Evolutionary conservation across 2,888 invertebrate species (phyloP), one percentile per base, ranked within the genome.

Genomic region (Zygothrica quintamaculata): DNA sequence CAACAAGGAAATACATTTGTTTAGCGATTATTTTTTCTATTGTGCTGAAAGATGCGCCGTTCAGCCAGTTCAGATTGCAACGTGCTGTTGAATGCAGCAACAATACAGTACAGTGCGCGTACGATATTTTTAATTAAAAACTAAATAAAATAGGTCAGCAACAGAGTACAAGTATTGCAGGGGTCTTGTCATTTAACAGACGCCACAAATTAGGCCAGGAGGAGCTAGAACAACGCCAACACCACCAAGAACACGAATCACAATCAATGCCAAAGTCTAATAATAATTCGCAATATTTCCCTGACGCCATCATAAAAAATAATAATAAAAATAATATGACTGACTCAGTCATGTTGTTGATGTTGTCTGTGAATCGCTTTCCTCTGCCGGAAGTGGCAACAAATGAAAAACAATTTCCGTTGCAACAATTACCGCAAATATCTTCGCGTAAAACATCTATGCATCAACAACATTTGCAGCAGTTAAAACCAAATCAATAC

Each of bases 11-110:
- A 61, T 55, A 47, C 3, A 36, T 50, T 55, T 65, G 46, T 74
- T 55, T 55, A 42, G 52, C 64, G 44, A 67, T n/a, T n/a, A n/a
- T n/a, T n/a, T 56, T 62, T 62, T 43, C 43, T 36, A 52, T 13
- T 39, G 48, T 57, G 77, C 58, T 78, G 68, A 74, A 67, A 58
- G 77, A 77, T 79, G 70, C 51, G 53, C 65, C 62, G 47, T 64
- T 62, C 53, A 60, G 71, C 31, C 86, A 81, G 80, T 81, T 86
- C 60, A 44, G 52, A 58, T 69, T 77, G 80, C 77, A 84, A 60
- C 74, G 75, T 51, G 65, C 66, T 65, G 70, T 76, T 76, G 78
- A 73, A 68, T 84, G 81, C 84, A 78, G 74, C 74, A 70, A 59
- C 56, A 59, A 57, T 36, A 16, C 12, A 6, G 37, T 56, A 31